Evolutionary conservation across 2,888 invertebrate species (phyloP), one percentile per base, ranked within the genome.

Genomic region (Mesorhabditis belari): DNA sequence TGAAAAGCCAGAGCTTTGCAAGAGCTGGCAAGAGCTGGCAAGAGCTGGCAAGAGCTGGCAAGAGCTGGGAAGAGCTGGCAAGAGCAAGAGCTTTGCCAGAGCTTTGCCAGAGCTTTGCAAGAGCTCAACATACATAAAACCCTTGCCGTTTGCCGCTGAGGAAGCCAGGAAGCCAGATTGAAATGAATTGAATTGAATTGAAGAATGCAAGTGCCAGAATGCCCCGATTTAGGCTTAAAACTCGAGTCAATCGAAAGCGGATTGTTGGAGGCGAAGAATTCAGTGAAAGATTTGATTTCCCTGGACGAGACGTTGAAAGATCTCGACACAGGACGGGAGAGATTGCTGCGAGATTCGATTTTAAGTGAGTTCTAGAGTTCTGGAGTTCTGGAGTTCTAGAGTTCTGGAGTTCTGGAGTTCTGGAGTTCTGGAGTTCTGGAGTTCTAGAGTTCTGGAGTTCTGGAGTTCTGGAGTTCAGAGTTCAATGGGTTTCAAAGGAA

Each of bases 1-100:
- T 24, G 12, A 24, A 55, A 58, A 63, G 6, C 57, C 67, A 66
- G 65, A 61, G 19, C 61, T 64, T 6, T 66, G 65, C 61, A 5
- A 62, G 66, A 5, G 71, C 73, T 29, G 62, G 72, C 5, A 76
- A 77, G 61, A 70, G 66, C 54, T 64, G 71, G 5, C 63, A 76
- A 6, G 77, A 77, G 53, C 77, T 77, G 49, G 64, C 74, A 29
- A 71, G 73, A 2, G 67, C 68, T 29, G 27, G 17, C 1, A 19
- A 19, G 9, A 51, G 17, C 21, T 19, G 17, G 9, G 21, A 12
- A 51, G 12, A 19, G 12, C 21, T 51, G 51, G n/a, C n/a, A n/a
- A n/a, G n/a, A n/a, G n/a, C n/a, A n/a, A n/a, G n/a, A n/a, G n/a
- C n/a, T n/a, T n/a, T n/a, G n/a, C n/a, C n/a, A n/a, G n/a, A n/a